phyloP scores from a whole-genome alignment of 2,797 vertebrate genomes.

The Siniperca undulata region DNA sequence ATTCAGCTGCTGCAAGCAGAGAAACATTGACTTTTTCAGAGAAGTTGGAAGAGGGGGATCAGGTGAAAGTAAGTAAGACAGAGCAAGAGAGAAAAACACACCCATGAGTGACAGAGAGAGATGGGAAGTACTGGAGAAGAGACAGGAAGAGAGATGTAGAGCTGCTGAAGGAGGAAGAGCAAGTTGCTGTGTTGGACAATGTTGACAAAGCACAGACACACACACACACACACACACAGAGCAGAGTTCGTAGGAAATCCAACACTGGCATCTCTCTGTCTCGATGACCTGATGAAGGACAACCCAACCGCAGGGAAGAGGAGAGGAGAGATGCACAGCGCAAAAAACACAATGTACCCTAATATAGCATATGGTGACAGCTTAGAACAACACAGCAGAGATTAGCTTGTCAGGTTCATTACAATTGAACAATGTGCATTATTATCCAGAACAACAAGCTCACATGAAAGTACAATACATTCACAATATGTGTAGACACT shows the following conservation, averaged over 20 bases:
- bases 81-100: conserved; percentile 50
- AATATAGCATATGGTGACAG: conserved; percentile 62
- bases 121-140: conserved; percentile 55
- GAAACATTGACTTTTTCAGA: conserved; percentile 79
- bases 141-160: conserved; percentile 62
- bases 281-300: conserved; percentile 82
- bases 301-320: conserved; percentile 74
- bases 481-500: conserved; percentile 3
- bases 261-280: conserved; percentile 76
- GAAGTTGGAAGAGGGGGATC: conserved; percentile 63
- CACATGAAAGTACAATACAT: conserved; percentile 2
- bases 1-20: conserved; percentile 81
- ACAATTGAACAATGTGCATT: conserved; percentile 14
- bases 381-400: conserved; percentile 36
- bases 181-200: conserved; percentile 60
- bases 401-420: conserved; percentile 33
- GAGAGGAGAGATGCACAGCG: conserved; percentile 59
- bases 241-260: conserved; percentile 75
- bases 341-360: conserved; percentile 54
- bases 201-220: conserved; percentile 64
- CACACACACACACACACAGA: conserved; percentile 12
- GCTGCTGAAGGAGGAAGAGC: conserved; percentile 60
- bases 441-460: conserved; percentile 13
- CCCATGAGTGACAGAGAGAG: conserved; percentile 42
- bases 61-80: conserved; percentile 62